A percentile compares a stretch with the other conserved stretches of the same genome.
Conservation (phyloP, 2,888 invertebrate species). For the Galerucella pusilla region DNA sequence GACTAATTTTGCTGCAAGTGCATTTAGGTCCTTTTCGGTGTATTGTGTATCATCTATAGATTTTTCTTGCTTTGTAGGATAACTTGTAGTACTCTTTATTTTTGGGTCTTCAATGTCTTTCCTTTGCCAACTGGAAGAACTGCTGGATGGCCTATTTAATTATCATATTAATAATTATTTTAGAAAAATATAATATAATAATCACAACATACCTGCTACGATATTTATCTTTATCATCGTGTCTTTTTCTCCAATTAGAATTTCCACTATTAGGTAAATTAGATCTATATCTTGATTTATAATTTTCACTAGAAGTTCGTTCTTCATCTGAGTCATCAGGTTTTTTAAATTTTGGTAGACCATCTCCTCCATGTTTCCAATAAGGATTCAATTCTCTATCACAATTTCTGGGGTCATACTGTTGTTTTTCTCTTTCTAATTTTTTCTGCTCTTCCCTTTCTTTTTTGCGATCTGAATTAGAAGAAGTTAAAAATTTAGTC, state of each 20-base stretch:
- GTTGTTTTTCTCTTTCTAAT: slow-evolving; percentile 69
- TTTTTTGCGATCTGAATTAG: slow-evolving; percentile 64
- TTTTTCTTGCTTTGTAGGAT: slow-evolving; percentile 18
- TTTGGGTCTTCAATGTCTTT: slow-evolving; percentile 34
- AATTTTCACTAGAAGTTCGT: slow-evolving; percentile 9
- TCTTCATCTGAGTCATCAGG: slow-evolving; percentile 64
- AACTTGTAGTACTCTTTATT: slow-evolving; percentile 10
- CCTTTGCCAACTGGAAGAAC: slow-evolving; percentile 12
- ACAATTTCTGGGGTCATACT: slow-evolving; percentile 78
- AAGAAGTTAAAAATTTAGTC: slow-evolving; percentile 62
- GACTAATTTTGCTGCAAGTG: slow-evolving; percentile 87
- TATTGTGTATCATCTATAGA: slow-evolving; percentile 30
- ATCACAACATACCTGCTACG: background rate
- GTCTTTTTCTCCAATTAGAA: slow-evolving; percentile 45
- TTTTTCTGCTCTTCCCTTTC: slow-evolving; percentile 66
- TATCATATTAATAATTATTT: too few species aligned
- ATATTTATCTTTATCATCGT: background rate
- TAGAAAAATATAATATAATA: background rate
- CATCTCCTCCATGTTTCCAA: slow-evolving; percentile 91
- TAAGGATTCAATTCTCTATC: slow-evolving; percentile 88
- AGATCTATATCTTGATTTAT: slow-evolving; percentile 13
- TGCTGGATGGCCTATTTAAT: background rate
- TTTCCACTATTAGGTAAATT: slow-evolving; percentile 6
- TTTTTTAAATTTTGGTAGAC: slow-evolving; percentile 74
- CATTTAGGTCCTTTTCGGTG: slow-evolving; percentile 87